These are phyloP conservation scores for Acleris laterana DNA, from an alignment of 2,888 invertebrate species.

Conservation along the genomic window DNA sequence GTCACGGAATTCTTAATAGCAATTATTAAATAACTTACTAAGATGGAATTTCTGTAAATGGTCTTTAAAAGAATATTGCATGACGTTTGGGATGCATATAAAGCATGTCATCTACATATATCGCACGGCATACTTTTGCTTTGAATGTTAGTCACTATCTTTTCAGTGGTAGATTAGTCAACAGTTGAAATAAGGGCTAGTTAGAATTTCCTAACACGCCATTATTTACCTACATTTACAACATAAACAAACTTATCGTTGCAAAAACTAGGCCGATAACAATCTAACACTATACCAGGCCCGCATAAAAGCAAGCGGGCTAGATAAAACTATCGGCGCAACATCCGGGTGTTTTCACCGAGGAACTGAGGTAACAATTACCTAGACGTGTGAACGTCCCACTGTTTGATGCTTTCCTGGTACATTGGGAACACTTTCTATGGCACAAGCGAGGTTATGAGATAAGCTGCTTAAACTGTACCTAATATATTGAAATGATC, in stretches of 20 bases:
- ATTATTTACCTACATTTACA: slow-evolving; percentile 19
- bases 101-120: not conserved
- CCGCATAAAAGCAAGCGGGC: slow-evolving; percentile 55
- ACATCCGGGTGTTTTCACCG: slow-evolving; percentile 78
- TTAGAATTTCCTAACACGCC: slow-evolving; percentile 1
- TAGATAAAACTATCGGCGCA: slow-evolving; percentile 68
- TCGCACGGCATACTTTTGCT: not conserved
- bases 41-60: too few relatives aligned
- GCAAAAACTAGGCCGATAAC: slow-evolving; percentile 48
- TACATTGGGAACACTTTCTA: slow-evolving; percentile 63
- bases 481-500: too few relatives aligned
- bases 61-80: too few relatives aligned
- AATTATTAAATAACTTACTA: too few relatives aligned
- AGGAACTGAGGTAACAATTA: slow-evolving; percentile 64
- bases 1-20: too few relatives aligned
- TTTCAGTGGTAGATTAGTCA: too few relatives aligned
- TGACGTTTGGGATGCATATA: not conserved
- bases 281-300: slow-evolving; percentile 47
- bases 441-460: slow-evolving; percentile 35
- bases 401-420: slow-evolving; percentile 64
- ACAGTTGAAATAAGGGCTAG: not conserved
- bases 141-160: slow-evolving; percentile 1
- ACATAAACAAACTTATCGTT: slow-evolving; percentile 35
- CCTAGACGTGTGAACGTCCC: slow-evolving; percentile 68
- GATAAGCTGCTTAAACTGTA: slow-evolving; percentile 4